Evolutionary conservation across 2,113 vertebrate species (phyloP).

Genomic region (Sceloporus undulatus): DNA sequence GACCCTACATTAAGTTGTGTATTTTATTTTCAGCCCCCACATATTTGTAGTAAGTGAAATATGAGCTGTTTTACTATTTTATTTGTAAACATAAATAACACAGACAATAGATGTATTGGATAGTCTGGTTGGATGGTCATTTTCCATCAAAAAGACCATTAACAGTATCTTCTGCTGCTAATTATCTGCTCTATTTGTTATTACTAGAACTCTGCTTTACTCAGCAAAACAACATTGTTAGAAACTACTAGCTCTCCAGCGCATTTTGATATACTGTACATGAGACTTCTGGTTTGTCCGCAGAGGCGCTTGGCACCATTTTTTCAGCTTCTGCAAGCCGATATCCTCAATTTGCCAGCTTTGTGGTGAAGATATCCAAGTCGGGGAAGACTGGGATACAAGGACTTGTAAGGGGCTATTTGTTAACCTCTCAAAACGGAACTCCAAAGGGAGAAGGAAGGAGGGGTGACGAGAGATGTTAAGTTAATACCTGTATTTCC

Average conservation of each 20-base stretch:
- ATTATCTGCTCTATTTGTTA: background rate
- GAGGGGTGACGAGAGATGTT: no score
- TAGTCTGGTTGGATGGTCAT: background rate
- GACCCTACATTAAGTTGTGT: background rate
- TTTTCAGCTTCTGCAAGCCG: no score
- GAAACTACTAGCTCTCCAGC: background rate
- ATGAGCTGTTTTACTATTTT: background rate
- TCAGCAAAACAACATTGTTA: background rate
- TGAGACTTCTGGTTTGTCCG: no score
- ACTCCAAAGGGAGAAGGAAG: no score
- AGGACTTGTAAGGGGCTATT: no score
- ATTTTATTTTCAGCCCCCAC: background rate
- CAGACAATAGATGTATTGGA: background rate
- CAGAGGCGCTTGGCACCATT: no score
- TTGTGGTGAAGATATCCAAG: no score
- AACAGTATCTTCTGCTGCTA: background rate
- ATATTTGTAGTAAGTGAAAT: background rate
- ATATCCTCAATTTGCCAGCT: no score
- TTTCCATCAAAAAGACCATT: background rate
- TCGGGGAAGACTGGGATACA: no score
- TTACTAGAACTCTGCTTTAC: background rate
- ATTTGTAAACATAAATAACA: background rate
- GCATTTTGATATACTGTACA: background rate
- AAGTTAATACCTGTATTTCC: no score
- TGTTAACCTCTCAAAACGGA: no score